Evolutionary conservation across 2,113 vertebrate species (phyloP).

Genomic region (Cyphomyrus plagiostoma): DNA sequence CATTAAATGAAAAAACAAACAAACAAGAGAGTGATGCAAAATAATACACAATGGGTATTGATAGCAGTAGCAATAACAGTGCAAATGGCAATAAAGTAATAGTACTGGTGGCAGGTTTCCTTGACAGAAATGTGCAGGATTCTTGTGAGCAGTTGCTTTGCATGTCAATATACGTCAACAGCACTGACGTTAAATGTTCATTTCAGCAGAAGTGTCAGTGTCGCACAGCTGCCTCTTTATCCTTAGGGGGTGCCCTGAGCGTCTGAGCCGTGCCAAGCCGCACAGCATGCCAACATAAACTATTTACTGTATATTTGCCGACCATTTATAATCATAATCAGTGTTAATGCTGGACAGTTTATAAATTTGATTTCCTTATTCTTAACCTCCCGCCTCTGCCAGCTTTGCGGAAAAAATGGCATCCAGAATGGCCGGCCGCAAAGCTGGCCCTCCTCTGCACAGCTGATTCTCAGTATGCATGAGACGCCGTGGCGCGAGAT

Average conservation of each 20-base stretch:
- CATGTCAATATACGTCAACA: conserved; percentile 3
- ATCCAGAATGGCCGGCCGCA: conserved; percentile 1
- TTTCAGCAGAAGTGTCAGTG: background rate
- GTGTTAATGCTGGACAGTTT: conserved; percentile 1
- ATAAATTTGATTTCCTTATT: background rate
- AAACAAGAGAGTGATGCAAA: background rate
- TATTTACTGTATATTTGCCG: background rate
- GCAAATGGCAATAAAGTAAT: background rate
- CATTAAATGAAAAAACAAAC: background rate
- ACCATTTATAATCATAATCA: background rate
- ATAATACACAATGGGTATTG: background rate
- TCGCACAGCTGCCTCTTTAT: background rate
- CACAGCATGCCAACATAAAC: background rate
- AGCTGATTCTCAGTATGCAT: conserved; percentile 54
- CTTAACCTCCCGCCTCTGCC: background rate
- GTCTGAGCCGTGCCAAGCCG: background rate
- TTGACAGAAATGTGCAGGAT: background rate
- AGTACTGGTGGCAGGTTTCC: background rate
- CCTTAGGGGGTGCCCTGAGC: background rate
- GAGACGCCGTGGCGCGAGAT: conserved; percentile 45
- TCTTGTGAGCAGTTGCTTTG: background rate
- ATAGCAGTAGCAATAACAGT: background rate
- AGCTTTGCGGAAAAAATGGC: background rate
- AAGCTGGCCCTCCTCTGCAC: conserved; percentile 38
- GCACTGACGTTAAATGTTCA: background rate